Percentiles rank a stretch among this genome's conserved stretches.
phyloP scores from a whole-genome alignment of 2,888 invertebrate species.

The Sclerodermus sp. region DNA sequence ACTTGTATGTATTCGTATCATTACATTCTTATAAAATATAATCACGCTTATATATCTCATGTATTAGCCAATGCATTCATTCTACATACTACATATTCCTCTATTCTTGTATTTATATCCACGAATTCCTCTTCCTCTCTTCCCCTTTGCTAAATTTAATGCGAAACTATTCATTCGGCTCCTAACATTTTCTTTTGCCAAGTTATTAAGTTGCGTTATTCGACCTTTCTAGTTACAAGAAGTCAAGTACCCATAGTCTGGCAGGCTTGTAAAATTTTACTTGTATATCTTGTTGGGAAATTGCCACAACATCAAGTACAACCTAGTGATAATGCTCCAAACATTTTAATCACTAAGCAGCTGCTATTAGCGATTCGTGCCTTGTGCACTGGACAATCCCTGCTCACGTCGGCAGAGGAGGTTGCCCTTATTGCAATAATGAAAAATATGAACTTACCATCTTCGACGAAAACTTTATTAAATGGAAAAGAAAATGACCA shows the following conservation, averaged over 20 bases:
- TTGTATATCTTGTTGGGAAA: slow-evolving; percentile 66
- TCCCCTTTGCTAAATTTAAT: no score
- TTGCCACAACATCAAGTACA: slow-evolving; percentile 51
- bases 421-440: slow-evolving; percentile 75
- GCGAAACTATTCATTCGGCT: no score
- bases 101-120: no score
- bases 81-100: no score
- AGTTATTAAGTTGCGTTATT: no score
- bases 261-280: slow-evolving; percentile 70
- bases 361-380: slow-evolving; percentile 70
- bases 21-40: no score
- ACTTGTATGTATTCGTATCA: slow-evolving; percentile 67
- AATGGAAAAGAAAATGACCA: slow-evolving; percentile 62
- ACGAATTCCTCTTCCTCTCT: no score
- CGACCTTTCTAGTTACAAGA: slow-evolving; percentile 64
- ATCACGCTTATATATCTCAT: no score
- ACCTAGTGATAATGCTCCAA: slow-evolving; percentile 43
- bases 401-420: slow-evolving; percentile 76
- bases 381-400: slow-evolving; percentile 71
- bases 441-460: slow-evolving; percentile 69
- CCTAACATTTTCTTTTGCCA: no score
- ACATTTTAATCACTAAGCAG: slow-evolving; percentile 60
- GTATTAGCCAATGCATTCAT: no score
- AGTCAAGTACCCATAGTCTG: slow-evolving; percentile 69
- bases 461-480: slow-evolving; percentile 57